Evolutionary conservation across 2,888 invertebrate species (phyloP).

Genomic region (Trilocha varians): DNA sequence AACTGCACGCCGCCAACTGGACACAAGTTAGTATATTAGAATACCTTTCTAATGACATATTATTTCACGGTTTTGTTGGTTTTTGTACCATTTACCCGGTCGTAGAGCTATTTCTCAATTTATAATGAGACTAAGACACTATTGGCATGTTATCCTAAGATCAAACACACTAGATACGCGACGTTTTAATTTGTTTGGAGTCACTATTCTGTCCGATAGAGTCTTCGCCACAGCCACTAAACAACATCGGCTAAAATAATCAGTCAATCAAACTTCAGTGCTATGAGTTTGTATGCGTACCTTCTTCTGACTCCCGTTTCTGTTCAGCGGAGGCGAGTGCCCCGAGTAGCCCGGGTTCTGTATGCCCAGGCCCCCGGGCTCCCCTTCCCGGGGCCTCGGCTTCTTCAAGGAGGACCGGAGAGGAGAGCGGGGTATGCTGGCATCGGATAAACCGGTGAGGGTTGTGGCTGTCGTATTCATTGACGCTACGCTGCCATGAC

Average conservation of each 20-base stretch:
- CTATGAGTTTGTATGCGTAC: slow-evolving; percentile 93
- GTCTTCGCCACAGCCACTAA: too few relatives aligned
- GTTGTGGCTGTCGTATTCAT: slow-evolving; percentile 82
- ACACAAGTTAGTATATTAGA: too few relatives aligned
- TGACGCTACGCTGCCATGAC: slow-evolving; percentile 80
- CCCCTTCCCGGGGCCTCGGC: slow-evolving; percentile 75
- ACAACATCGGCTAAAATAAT: background rate
- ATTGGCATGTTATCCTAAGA: too few relatives aligned
- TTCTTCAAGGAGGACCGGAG: slow-evolving; percentile 87
- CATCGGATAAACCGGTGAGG: slow-evolving; percentile 70
- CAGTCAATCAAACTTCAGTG: slow-evolving; percentile 80
- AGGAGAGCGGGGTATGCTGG: slow-evolving; percentile 58
- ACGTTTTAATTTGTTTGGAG: too few relatives aligned
- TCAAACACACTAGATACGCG: too few relatives aligned
- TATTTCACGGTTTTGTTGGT: too few relatives aligned
- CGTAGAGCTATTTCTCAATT: too few relatives aligned
- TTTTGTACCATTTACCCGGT: too few relatives aligned
- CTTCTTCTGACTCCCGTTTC: slow-evolving; percentile 92
- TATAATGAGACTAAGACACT: too few relatives aligned
- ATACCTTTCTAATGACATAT: too few relatives aligned
- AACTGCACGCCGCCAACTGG: too few relatives aligned
- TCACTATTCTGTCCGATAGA: too few relatives aligned
- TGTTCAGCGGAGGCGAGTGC: slow-evolving; percentile 85
- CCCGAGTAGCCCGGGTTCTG: slow-evolving; percentile 89
- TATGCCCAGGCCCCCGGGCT: slow-evolving; percentile 79